Percentiles rank a stretch among this genome's conserved stretches.
These are phyloP conservation scores for Trochalopteron elliotii DNA, from an alignment of 2,113 vertebrate genomes.

Conservation along the genomic window DNA sequence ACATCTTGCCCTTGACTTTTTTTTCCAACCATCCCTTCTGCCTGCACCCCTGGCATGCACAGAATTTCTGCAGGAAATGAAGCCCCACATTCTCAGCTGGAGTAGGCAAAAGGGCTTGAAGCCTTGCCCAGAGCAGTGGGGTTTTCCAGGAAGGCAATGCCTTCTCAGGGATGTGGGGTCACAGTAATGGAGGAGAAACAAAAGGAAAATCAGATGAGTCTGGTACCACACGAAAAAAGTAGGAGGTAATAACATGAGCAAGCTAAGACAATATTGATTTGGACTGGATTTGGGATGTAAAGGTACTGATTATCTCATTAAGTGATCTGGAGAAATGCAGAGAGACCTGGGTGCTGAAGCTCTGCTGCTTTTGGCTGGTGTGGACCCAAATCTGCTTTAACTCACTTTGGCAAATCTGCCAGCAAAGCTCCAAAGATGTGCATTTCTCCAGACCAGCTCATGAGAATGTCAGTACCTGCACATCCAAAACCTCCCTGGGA, in stretches of 20 bases:
- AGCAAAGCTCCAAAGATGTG: not conserved
- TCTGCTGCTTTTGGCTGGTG: not conserved
- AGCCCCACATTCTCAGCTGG: not conserved
- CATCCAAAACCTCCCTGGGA: not conserved
- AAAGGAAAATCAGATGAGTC: not conserved
- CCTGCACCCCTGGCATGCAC: rapidly evolving
- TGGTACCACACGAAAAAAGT: rapidly evolving
- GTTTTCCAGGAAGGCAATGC: not conserved
- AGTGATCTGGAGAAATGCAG: not conserved
- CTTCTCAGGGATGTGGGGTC: not conserved
- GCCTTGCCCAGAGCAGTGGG: not conserved
- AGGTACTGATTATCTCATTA: no score
- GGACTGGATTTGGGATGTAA: not conserved
- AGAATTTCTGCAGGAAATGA: not conserved
- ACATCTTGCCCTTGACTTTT: not conserved
- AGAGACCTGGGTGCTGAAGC: rapidly evolving
- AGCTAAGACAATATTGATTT: not conserved
- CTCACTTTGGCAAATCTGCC: not conserved
- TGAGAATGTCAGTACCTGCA: not conserved
- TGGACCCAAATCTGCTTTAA: not conserved
- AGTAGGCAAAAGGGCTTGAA: not conserved
- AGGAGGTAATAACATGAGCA: not conserved
- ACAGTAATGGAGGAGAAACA: rapidly evolving
- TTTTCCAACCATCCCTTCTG: not conserved
- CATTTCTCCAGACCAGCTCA: not conserved